A percentile compares a stretch with the other conserved stretches of the same genome.
Conservation (phyloP, 2,113 vertebrate species). For the Zosterops japonicus region DNA sequence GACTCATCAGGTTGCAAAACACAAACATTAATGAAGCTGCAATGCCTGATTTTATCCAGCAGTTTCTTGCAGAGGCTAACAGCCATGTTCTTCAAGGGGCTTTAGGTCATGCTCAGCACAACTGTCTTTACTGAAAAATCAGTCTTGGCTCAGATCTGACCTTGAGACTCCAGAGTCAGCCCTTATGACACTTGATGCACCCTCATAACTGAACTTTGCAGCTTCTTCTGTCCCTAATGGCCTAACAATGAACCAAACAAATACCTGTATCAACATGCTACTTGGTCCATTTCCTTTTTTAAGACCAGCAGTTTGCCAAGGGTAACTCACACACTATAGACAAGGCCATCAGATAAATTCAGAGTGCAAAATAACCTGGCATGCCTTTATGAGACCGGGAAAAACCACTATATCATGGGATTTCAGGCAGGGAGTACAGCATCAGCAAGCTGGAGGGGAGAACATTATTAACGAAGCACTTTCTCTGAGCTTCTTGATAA, state of each 20-base stretch:
- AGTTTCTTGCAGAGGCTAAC: not conserved
- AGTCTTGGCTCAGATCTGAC: not conserved
- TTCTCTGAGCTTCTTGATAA: slow-evolving; percentile 33
- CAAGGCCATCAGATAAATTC: not conserved
- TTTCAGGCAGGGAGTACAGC: not conserved
- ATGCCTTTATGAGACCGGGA: not conserved
- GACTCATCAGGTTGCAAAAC: not conserved
- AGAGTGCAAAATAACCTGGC: not conserved
- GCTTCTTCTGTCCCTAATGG: not conserved
- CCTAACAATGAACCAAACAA: not conserved
- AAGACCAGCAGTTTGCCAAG: not conserved
- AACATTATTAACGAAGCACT: not conserved
- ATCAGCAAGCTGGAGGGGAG: not conserved
- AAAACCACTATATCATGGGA: not conserved
- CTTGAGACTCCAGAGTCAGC: not conserved
- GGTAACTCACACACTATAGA: not conserved
- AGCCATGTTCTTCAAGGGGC: not conserved
- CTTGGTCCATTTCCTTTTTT: not conserved
- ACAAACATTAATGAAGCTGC: not conserved
- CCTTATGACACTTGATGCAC: not conserved
- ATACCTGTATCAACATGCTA: not conserved
- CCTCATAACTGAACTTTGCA: not conserved
- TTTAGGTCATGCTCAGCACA: not conserved
- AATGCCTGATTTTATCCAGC: not conserved
- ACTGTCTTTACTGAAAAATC: not conserved